Base-by-base conservation (phyloP, 1,140 invertebrate species). In the Heterodera schachtii region DNA sequence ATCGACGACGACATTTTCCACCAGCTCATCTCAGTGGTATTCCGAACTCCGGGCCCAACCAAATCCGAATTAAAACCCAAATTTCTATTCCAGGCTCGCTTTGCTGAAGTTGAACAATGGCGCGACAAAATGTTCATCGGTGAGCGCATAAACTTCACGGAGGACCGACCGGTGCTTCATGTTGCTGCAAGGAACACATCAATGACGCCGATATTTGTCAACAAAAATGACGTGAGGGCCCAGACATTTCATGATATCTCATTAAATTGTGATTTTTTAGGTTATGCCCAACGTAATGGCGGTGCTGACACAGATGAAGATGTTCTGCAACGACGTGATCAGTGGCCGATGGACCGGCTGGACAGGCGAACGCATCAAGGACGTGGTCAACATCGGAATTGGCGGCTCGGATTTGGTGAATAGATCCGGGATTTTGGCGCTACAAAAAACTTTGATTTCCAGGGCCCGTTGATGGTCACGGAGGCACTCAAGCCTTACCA, bases 381-480 rank as follows among this genome's bases (percentile, higher is more conserved):
- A 99, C 92, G 95, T 99, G 73, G 94, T 99, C 46, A 99, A 99
- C 90, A 99, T 99, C 92, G 98, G 98, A 75, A 99, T 99, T 89
- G 98, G 98, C 76, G 98, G 98, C 46, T 99, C 97, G 7, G 98
- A 99, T 93, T 92, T 99, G 87, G 94, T 94, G 91, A 19, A 13
- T 44, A 2, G 31, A 41, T 75, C 60, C 60, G 9, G 16, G 41
- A 7, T 44, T n/a, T n/a, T 1, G 66, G 64, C 44, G 4, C 49
- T 21, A 47, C 41, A 7, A 31, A 57, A 76, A 75, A 66, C 73
- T 73, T 64, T 83, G 74, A 83, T 87, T 81, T 85, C 31, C 31
- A 94, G 93, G 97, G 97, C 46, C 97, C 97, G 2, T 91, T 98
- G 41, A 99, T 99, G 97, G 97, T 98, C 9, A 98, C 96, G 0